Evolutionary conservation across 2,797 vertebrate species (phyloP).

Genomic region (Onychomys arenicola): DNA sequence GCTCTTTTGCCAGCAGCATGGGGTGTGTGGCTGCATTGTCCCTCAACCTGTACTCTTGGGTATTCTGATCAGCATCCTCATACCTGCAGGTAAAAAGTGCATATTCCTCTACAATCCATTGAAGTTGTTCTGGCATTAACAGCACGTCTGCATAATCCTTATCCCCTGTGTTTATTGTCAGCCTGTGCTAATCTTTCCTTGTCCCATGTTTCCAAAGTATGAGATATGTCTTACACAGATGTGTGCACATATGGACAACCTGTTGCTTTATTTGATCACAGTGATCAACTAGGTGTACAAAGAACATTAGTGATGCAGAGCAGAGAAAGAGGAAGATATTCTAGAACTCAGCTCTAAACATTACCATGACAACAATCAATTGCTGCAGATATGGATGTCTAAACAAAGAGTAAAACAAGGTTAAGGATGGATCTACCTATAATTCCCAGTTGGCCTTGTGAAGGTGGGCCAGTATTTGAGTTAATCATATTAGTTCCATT

Average conservation of each 20-base stretch:
- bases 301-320: not conserved
- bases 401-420: not conserved
- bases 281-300: not conserved
- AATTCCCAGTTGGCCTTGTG: not conserved
- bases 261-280: not conserved
- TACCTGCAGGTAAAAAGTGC: not conserved
- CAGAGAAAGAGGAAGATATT: not conserved
- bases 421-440: not conserved
- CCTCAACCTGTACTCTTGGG: not conserved
- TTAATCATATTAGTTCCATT: conserved; percentile 42
- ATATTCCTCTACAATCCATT: not conserved
- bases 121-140: not conserved
- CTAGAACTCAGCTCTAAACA: not conserved
- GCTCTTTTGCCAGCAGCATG: not conserved
- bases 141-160: not conserved
- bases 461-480: not conserved
- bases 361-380: not conserved
- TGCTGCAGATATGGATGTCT: not conserved
- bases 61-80: not conserved
- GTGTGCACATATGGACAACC: not conserved
- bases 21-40: fast-evolving
- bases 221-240: not conserved
- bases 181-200: not conserved
- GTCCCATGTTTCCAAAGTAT: not conserved
- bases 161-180: not conserved